Percentiles rank a stretch among this genome's conserved stretches.
Conservation (phyloP, 2,797 vertebrate species). For the Falco berigora region DNA sequence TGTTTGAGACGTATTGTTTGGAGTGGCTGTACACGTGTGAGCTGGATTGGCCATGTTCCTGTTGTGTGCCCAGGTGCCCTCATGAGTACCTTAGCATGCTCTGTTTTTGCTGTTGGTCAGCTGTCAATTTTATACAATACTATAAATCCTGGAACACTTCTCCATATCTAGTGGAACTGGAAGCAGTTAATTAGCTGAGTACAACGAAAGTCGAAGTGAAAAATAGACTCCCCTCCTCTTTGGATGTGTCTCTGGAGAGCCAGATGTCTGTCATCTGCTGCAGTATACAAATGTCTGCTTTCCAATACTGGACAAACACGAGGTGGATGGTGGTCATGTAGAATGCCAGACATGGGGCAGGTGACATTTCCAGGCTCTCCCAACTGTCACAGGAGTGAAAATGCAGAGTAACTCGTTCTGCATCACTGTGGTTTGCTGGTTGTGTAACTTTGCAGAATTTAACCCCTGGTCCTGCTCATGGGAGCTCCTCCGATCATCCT, state of each 20-base stretch:
- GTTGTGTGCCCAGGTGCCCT: background rate
- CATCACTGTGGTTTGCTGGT: background rate
- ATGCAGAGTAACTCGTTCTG: fast-evolving
- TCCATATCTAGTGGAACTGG: background rate
- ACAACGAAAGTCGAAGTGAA: background rate
- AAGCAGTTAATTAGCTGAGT: background rate
- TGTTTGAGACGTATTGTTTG: fast-evolving
- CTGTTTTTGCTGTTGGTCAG: background rate
- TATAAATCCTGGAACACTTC: background rate
- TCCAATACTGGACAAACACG: fast-evolving
- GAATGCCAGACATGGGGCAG: fast-evolving
- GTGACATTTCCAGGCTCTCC: background rate
- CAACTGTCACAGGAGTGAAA: background rate
- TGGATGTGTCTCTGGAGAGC: background rate
- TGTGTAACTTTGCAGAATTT: background rate
- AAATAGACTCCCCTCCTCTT: background rate
- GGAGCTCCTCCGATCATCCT: background rate
- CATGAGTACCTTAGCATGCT: background rate
- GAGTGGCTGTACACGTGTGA: background rate
- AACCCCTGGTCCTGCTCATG: background rate
- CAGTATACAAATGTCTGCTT: background rate
- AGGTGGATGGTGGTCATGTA: background rate
- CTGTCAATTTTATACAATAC: background rate
- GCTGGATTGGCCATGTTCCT: background rate
- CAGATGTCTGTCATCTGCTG: background rate